Evolutionary conservation across 2,797 vertebrate species (phyloP), one percentile per base, ranked within the genome.

Genomic region (Myoxocephalus aenaeus): DNA sequence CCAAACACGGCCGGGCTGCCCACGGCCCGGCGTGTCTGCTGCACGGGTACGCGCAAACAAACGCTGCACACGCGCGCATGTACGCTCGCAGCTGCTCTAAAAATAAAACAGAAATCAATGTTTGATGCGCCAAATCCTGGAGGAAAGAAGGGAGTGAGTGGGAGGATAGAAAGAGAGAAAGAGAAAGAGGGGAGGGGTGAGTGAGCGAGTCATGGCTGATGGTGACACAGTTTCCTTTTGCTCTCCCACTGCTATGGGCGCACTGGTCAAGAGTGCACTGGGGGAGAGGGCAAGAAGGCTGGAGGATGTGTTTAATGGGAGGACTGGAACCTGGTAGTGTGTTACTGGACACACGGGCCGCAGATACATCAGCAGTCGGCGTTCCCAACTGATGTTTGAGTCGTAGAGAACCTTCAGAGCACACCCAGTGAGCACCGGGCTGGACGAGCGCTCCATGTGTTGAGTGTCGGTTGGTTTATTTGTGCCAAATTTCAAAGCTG

Each of bases 161-260:
- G 84, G 53, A 80, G 86, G 64, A 75, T 62, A 70, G 81, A 70
- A 81, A 82, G 69, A 27, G 67, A 67, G 63, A 48, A 9, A 38
- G 77, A 85, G 78, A 63, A 79, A 90, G 78, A 82, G 13, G n/a
- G 32, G 46, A 25, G 29, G 90, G 92, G 89, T 53, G 50, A 53
- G 81, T 84, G 91, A 89, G 86, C 81, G 87, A 77, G 71, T 84
- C 75, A 78, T 85, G 81, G 89, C 86, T 74, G 86, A 84, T 87
- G 87, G 88, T 94, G 93, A 94, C 94, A 95, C 92, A 89, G 74
- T 94, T 95, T 93, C 78, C 77, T 17, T 86, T 74, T 80, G 66
- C 86, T 84, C 81, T 89, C 88, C 90, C 89, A 93, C 92, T 93
- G 93, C 86, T 86, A 1, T 84, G 88, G 78, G 67, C 22, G 29